Conservation (phyloP, 2,888 invertebrate genomes). For the Helleia helle region DNA sequence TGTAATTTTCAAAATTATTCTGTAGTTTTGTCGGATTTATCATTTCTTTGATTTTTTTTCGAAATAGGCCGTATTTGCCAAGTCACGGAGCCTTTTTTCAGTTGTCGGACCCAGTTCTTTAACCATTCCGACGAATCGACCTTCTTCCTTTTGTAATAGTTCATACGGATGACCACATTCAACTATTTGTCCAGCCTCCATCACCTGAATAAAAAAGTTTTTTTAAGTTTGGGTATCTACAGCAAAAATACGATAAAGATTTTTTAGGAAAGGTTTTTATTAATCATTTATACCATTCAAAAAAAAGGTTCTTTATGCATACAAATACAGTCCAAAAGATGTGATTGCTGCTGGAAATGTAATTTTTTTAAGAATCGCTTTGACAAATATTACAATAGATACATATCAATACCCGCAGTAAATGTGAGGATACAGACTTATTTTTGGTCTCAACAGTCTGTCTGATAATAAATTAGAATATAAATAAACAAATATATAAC, state of each 20-base stretch:
- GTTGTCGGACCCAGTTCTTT: conserved; percentile 3
- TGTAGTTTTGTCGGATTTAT: not conserved
- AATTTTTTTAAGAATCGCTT: not conserved
- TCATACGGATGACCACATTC: not conserved
- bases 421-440: too few relatives aligned
- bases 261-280: not conserved
- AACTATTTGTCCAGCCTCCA: not conserved
- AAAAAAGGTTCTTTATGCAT: too few relatives aligned
- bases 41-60: not conserved
- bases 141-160: not conserved
- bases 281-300: too few relatives aligned
- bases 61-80: not conserved
- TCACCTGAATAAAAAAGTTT: not conserved
- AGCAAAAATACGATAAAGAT: not conserved
- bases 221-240: conserved; percentile 2
- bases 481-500: too few relatives aligned
- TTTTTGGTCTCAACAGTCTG: too few relatives aligned
- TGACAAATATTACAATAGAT: not conserved
- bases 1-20: too few relatives aligned
- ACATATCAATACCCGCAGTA: too few relatives aligned
- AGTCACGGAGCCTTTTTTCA: conserved; percentile 7
- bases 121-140: not conserved
- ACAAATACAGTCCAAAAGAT: too few relatives aligned
- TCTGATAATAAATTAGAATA: too few relatives aligned
- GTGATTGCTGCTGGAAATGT: too few relatives aligned